Evolutionary conservation across 2,888 invertebrate species (phyloP).

Genomic region (Coronaproctus castanopsis): DNA sequence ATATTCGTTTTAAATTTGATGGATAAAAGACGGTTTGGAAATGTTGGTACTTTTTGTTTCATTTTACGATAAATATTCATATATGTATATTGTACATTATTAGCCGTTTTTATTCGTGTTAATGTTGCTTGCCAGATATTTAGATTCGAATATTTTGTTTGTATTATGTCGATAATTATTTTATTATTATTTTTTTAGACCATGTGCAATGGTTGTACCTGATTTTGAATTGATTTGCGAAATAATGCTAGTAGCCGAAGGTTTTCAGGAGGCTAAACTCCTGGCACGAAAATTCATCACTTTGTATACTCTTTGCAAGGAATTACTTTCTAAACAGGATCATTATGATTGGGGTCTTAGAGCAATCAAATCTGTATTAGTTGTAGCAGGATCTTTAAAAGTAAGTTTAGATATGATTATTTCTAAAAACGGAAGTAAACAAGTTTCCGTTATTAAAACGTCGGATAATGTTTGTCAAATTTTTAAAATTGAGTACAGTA

Average conservation of each 20-base stretch:
- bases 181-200: constrained; percentile 41
- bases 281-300: constrained; percentile 90
- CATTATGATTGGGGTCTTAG: constrained; percentile 95
- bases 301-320: constrained; percentile 81
- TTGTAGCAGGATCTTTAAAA: constrained; percentile 87
- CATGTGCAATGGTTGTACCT: constrained; percentile 95
- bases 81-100: too few relatives aligned
- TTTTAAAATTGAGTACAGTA: neutral
- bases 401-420: constrained; percentile 30
- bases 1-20: too few relatives aligned
- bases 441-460: neutral
- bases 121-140: too few relatives aligned
- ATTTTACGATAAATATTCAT: too few relatives aligned
- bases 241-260: constrained; percentile 95
- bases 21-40: too few relatives aligned
- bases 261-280: constrained; percentile 83
- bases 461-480: neutral
- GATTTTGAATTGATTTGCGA: constrained; percentile 93
- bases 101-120: too few relatives aligned
- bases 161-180: too few relatives aligned
- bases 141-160: too few relatives aligned
- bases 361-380: constrained; percentile 88
- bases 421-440: neutral
- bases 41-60: too few relatives aligned
- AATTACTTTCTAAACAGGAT: constrained; percentile 82